Percentiles rank a stretch among this genome's conserved stretches.
Evolutionary conservation across 2,797 vertebrate genomes (phyloP).

Genomic region (Thripadectes ignobilis): DNA sequence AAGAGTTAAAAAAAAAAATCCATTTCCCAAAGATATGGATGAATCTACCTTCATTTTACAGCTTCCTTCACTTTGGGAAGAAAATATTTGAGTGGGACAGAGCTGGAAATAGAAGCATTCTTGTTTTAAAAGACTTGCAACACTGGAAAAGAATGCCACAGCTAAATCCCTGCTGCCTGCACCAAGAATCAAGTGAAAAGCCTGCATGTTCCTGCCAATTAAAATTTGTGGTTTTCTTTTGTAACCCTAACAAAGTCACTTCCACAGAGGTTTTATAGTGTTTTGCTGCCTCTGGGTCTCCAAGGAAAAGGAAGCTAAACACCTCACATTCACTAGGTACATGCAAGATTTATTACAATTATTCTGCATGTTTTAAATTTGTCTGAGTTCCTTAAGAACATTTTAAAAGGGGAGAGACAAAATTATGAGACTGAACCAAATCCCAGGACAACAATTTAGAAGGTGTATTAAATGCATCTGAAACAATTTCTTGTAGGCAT

Average conservation of each 20-base stretch:
- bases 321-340: not conserved
- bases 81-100: not conserved
- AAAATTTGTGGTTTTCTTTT: not conserved
- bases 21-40: not conserved
- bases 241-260: not conserved
- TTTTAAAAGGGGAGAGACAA: not conserved
- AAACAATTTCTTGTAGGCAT: not conserved
- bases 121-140: not conserved
- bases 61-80: not conserved
- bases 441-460: not conserved
- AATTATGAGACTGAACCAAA: not conserved
- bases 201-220: not conserved
- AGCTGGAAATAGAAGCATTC: not conserved
- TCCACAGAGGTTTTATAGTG: not conserved
- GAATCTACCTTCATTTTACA: not conserved
- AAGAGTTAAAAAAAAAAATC: not conserved
- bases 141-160: not conserved
- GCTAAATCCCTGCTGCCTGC: not conserved
- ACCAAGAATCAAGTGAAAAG: not conserved
- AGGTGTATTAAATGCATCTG: not conserved
- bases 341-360: not conserved
- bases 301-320: not conserved
- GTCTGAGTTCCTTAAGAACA: not conserved
- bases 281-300: not conserved
- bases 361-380: not conserved